A percentile compares a stretch with the other conserved stretches of the same genome.
These are phyloP conservation scores for Drosophila sturtevanti DNA, from an alignment of 1,140 invertebrate genomes.

Conservation along the genomic window DNA sequence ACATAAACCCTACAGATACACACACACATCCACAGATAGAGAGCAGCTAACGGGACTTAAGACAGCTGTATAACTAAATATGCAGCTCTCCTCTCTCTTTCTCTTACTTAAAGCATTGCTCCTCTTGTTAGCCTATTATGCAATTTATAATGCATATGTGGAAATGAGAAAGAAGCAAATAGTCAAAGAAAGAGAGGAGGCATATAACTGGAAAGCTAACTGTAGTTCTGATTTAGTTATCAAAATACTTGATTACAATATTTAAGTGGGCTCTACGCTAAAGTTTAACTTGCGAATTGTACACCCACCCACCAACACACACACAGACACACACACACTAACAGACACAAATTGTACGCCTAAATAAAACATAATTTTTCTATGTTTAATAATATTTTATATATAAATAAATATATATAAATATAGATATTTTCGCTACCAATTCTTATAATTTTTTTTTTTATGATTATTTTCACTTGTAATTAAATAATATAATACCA, in stretches of 20 bases:
- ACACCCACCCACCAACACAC: constrained; percentile 3
- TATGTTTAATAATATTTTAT: constrained; percentile 49
- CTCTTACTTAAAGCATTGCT: too few species aligned
- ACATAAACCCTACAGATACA: not conserved
- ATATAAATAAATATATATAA: constrained; percentile 10
- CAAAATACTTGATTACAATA: not conserved
- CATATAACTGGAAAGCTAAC: not conserved
- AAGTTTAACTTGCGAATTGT: constrained; percentile 60
- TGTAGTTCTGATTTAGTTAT: not conserved
- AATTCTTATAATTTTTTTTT: constrained; percentile 14
- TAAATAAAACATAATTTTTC: constrained; percentile 38
- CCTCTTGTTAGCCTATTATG: constrained; percentile 23
- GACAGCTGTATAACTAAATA: not conserved
- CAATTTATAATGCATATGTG: constrained; percentile 45
- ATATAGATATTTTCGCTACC: constrained; percentile 10
- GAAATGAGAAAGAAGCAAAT: not conserved
- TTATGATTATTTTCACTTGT: constrained; percentile 20
- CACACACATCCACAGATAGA: not conserved
- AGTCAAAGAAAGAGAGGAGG: constrained; percentile 6
- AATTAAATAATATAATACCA: constrained; percentile 29
- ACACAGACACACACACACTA: not conserved
- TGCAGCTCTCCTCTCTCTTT: not conserved
- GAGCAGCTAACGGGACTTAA: not conserved
- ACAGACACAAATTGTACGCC: constrained; percentile 4
- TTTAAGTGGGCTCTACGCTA: constrained; percentile 40